A percentile compares a stretch with the other conserved stretches of the same genome.
Conservation (phyloP, 1,140 invertebrate species). For the Nautilus pompilius region DNA sequence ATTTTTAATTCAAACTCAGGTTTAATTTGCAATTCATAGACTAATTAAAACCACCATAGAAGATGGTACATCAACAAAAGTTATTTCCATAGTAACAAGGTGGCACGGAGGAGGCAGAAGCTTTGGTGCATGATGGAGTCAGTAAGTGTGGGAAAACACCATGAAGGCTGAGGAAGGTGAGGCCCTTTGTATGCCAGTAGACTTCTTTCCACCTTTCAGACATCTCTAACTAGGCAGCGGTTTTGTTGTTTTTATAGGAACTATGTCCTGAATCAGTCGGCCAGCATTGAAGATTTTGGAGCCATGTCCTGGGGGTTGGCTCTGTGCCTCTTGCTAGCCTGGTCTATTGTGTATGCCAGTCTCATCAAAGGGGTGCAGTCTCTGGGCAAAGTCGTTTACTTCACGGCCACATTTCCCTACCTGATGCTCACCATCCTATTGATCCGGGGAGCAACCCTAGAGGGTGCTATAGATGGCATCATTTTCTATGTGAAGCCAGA, state of each 20-base stretch:
- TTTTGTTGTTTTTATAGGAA: conserved; percentile 60
- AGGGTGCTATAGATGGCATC: neutral
- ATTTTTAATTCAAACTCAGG: too few species aligned
- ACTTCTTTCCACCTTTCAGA: too few species aligned
- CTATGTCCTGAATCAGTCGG: conserved; percentile 70
- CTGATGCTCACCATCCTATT: neutral
- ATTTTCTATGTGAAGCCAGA: neutral
- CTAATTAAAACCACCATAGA: too few species aligned
- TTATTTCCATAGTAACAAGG: too few species aligned
- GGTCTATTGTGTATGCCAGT: conserved; percentile 45
- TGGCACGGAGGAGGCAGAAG: too few species aligned
- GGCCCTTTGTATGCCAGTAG: too few species aligned
- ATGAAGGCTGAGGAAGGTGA: too few species aligned
- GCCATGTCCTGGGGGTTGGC: conserved; percentile 65
- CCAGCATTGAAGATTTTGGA: conserved; percentile 72
- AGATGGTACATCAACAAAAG: too few species aligned
- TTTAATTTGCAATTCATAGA: too few species aligned
- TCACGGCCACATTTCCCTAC: neutral
- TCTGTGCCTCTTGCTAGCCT: conserved; percentile 43
- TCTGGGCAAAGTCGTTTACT: conserved; percentile 48
- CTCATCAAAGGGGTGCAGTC: conserved; percentile 51
- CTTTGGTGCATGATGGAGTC: too few species aligned
- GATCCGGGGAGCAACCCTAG: neutral
- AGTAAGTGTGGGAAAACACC: too few species aligned
- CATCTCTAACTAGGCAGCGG: too few species aligned